Base-by-base conservation (phyloP, 2,113 vertebrate species). In the Pteronura brasiliensis region DNA sequence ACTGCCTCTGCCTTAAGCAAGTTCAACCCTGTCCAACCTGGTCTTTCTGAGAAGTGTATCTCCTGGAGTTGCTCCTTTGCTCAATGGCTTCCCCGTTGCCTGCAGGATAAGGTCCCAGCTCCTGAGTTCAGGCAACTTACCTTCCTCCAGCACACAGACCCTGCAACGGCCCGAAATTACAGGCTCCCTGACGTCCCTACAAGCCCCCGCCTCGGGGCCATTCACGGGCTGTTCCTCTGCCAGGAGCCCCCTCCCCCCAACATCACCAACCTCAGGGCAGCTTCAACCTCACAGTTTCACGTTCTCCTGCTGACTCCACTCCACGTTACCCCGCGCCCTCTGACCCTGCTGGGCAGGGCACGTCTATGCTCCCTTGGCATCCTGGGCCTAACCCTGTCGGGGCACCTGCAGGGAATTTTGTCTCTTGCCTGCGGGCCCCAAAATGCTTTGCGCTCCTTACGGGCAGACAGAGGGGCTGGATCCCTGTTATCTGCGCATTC, bases 131-230 rank as follows among this genome's bases (percentile, higher is more conserved):
- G 29, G 72, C 47, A 29, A 44, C 47, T 91, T 14, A 8, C 14
- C 21, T 7, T 65, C 52, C 31, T 84, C 36, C 63, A n/a, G 21
- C 3, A 21, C 1, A 1, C 36, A 25, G 20, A 20, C 61, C 44
- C 52, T 65, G 52, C 3, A 1, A 6, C 27, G 11, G 36, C 63
- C 0, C 0, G 18, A 3, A 27, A 1, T 4, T 23, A n/a, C 47
- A 52, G 80, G 74, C 76, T 72, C 29, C 31, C 29, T 11, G 8
- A 36, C 7, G 49, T 5, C 0, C 39, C 61, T 34, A 52, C 14
- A 52, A 17, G 49, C 49, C 15, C 49, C 49, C 4, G 0, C 61
- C 72, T 44, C 71, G 44, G 71, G 29, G 47, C 59, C 39, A 47
- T 57, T 18, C 31, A 2, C 2, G 15, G 84, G 23, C 84, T 49